Evolutionary conservation across 2,113 vertebrate genomes (phyloP).

Genomic region (Chaetodon trifascialis): DNA sequence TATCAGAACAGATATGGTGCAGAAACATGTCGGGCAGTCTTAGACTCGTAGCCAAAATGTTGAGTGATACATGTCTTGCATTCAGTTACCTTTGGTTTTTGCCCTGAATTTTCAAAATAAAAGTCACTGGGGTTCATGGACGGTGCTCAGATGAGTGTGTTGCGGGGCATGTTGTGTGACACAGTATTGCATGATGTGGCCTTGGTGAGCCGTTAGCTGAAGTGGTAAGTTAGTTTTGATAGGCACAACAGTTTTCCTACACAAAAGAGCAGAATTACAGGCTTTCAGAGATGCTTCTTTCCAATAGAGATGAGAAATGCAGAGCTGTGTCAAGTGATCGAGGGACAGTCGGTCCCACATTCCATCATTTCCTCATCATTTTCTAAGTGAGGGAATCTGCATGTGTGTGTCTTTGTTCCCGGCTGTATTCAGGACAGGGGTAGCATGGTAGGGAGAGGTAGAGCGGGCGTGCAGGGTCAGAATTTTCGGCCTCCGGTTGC

Average conservation of each 20-base stretch:
- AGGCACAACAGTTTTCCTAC: slow-evolving; percentile 24
- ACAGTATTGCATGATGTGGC: slow-evolving; percentile 1
- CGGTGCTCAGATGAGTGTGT: background rate
- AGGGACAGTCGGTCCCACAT: slow-evolving; percentile 10
- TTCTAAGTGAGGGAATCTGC: slow-evolving; percentile 12
- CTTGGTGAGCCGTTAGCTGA: slow-evolving; percentile 11
- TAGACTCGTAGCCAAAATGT: background rate
- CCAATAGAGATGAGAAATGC: background rate
- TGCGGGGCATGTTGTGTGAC: slow-evolving; percentile 26
- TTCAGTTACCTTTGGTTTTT: background rate
- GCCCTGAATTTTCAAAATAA: background rate
- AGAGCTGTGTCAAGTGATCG: background rate
- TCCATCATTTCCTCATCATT: slow-evolving; percentile 19
- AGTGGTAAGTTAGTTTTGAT: slow-evolving; percentile 20
- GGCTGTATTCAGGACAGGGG: slow-evolving; percentile 59
- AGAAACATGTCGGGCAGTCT: background rate
- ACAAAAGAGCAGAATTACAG: slow-evolving; percentile 2
- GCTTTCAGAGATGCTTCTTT: background rate
- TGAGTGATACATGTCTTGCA: background rate
- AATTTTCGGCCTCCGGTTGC: slow-evolving; percentile 71
- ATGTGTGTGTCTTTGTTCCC: slow-evolving; percentile 51
- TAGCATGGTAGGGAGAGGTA: slow-evolving; percentile 55
- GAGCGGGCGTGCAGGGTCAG: slow-evolving; percentile 55
- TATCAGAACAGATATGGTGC: background rate
- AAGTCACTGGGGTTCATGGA: background rate